phyloP scores from a whole-genome alignment of 2,888 invertebrate genomes.

The Liopterus haemorrhoidalis region DNA sequence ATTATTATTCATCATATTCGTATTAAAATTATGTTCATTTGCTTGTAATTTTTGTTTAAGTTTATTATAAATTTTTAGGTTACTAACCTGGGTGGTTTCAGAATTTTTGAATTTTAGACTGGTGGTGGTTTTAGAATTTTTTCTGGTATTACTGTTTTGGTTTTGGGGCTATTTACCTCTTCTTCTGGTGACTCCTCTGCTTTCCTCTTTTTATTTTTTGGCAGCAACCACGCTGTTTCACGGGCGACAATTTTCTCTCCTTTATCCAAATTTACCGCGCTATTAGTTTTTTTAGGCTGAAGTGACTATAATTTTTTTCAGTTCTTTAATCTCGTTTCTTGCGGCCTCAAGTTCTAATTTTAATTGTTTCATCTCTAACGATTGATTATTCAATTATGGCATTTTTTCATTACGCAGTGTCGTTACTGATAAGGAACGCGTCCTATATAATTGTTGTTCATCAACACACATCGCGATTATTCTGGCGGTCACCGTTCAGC shows the following conservation, averaged over 20 bases:
- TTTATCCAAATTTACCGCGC: background rate
- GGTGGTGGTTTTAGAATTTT: too few relatives aligned
- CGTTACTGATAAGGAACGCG: too few relatives aligned
- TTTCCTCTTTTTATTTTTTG: background rate
- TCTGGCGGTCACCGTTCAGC: too few relatives aligned
- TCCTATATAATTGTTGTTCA: too few relatives aligned
- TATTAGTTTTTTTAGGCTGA: slow-evolving; percentile 2
- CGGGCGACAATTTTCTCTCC: background rate
- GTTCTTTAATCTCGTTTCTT: slow-evolving; percentile 3
- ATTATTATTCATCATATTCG: slow-evolving; percentile 20
- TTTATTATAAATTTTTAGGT: background rate
- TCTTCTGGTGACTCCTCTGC: background rate
- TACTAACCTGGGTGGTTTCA: background rate
- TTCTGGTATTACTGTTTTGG: background rate
- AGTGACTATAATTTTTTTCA: slow-evolving; percentile 9
- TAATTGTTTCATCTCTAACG: too few relatives aligned
- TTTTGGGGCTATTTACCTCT: slow-evolving; percentile 2
- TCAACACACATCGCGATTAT: too few relatives aligned
- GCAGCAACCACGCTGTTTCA: slow-evolving; percentile 9
- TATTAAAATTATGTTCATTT: slow-evolving; percentile 3
- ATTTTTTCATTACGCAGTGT: too few relatives aligned
- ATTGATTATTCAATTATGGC: too few relatives aligned
- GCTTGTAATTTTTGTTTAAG: background rate
- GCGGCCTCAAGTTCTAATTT: slow-evolving; percentile 2
- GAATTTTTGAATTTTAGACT: too few relatives aligned